Evolutionary conservation across 1,140 invertebrate species (phyloP).

Genomic region (Atopsyche davidsoni): DNA sequence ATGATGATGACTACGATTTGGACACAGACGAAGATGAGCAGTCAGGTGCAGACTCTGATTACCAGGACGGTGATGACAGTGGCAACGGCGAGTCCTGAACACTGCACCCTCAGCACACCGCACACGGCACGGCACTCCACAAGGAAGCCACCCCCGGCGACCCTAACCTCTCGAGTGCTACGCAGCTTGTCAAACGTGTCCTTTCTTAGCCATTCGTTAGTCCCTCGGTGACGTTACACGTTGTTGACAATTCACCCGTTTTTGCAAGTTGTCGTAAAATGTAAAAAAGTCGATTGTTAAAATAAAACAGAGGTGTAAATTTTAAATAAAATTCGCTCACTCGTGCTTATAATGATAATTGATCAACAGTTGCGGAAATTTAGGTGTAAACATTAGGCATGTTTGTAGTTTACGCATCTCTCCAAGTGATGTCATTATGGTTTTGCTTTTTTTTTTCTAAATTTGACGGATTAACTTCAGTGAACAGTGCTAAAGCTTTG

Average conservation of each 20-base stretch:
- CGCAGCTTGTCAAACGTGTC: background rate
- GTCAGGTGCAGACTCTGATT: conserved; percentile 54
- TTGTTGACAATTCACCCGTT: conserved; percentile 17
- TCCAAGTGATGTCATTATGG: no score
- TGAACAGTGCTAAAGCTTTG: no score
- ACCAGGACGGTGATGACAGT: conserved; percentile 72
- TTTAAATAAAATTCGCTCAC: no score
- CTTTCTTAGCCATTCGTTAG: background rate
- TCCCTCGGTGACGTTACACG: conserved; percentile 16
- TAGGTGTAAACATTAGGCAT: conserved; percentile 3
- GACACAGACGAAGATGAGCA: conserved; percentile 69
- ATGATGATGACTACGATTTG: conserved; percentile 85
- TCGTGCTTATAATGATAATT: no score
- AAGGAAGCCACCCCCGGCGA: background rate
- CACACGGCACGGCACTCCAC: background rate
- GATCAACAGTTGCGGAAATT: background rate
- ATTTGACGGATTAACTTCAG: no score
- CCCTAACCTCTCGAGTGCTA: background rate
- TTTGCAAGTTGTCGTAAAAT: conserved; percentile 3
- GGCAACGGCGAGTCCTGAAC: conserved; percentile 66
- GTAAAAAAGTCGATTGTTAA: no score
- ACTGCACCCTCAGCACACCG: background rate
- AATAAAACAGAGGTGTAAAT: no score
- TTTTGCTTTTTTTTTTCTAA: no score
- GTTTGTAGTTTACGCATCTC: background rate